Evolutionary conservation across 1,140 invertebrate genomes (phyloP), one percentile per base, ranked within the genome.

Genomic region (Aphaenogaster rudis): DNA sequence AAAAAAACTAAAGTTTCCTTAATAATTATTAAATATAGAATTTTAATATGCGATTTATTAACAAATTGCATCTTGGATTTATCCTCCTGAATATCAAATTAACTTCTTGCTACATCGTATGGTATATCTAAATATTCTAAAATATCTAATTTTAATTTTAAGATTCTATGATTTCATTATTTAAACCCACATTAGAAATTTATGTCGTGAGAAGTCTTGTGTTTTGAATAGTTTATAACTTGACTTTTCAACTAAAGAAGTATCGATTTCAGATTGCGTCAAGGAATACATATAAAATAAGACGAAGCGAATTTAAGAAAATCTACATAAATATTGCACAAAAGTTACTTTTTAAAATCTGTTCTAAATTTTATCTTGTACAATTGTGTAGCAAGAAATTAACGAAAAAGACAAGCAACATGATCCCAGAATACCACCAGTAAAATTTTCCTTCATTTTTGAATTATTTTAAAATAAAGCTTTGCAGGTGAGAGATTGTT

Each of bases 221-320:
- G 13, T 33, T 67, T 50, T 21, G 8, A 50, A n/a, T 17, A n/a
- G 8, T 48, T 79, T 79, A 9, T 64, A 79, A 64, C 3, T 80
- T 8, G 9, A 45, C 17, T 28, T 72, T 59, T 82, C 13, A 33
- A 1, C 8, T 8, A 11, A 33, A 0, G 9, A 36, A 63, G 6
- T 52, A 50, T 66, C 7, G 42, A 42, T 82, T 50, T 28, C 15
- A 71, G 54, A 36, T 72, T 17, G 13, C 45, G 59, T 82, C 3
- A 33, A 72, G 28, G 7, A 82, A 82, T 59, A 17, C 39, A 71
- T 84, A 81, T 59, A 74, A 72, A n/a, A 61, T 61, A 57, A 74
- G n/a, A 61, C n/a, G 8, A 48, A 0, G 21, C 1, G 1, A 33
- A 82, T 57, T 0, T 82, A 82, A 9, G 2, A 82, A 82, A 21